A percentile compares a stretch with the other conserved stretches of the same genome.
Conservation (phyloP, 2,888 invertebrate genomes). For the Saturnia pavonia region DNA sequence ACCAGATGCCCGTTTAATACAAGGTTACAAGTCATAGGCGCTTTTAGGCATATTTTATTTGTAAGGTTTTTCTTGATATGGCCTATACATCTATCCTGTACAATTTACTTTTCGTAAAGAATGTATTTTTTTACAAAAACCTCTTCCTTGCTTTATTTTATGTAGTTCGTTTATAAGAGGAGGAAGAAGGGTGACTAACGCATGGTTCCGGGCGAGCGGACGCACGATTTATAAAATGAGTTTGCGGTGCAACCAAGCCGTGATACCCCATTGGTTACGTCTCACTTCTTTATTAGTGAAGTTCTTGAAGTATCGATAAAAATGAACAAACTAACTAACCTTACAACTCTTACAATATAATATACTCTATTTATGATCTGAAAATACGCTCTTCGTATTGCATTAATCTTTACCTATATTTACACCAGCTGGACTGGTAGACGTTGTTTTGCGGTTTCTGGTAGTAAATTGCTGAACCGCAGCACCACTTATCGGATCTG, state of each 20-base stretch:
- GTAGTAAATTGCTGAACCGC: too few species aligned
- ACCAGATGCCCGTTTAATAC: background rate
- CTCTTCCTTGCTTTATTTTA: slow-evolving; percentile 31
- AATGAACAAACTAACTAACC: background rate
- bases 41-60: background rate
- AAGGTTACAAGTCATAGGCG: background rate
- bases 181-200: slow-evolving; percentile 66
- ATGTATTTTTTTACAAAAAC: background rate
- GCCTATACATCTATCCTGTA: background rate
- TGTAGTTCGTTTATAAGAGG: slow-evolving; percentile 45
- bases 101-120: background rate
- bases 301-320: slow-evolving; percentile 28
- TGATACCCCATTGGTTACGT: slow-evolving; percentile 81
- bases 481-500: too few species aligned
- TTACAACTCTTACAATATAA: background rate
- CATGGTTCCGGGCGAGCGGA: slow-evolving; percentile 76
- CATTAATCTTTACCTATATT: too few species aligned
- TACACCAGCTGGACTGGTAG: too few species aligned
- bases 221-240: slow-evolving; percentile 80
- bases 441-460: too few species aligned
- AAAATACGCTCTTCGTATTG: too few species aligned
- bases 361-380: background rate
- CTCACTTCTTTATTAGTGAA: slow-evolving; percentile 75
- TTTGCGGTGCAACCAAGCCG: slow-evolving; percentile 80
- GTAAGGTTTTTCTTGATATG: background rate